Base-by-base conservation (phyloP, 2,888 invertebrate genomes). In the Papilio protenor region DNA sequence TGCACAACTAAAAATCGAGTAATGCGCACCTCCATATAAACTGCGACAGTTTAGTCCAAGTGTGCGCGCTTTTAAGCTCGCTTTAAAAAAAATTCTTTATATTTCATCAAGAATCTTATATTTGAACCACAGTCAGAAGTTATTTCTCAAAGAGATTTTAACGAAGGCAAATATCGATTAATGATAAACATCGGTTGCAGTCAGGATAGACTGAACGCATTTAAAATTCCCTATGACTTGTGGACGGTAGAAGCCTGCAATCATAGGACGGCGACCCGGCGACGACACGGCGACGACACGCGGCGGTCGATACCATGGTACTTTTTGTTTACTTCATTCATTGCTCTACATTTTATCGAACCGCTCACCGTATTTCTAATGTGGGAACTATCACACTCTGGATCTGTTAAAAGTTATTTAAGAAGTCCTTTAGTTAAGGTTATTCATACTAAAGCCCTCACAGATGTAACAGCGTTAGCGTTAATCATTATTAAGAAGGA, bases 181-280 rank as follows among this genome's bases (percentile, higher is more conserved):
- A 73, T 59, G 69, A 70, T 69, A 59, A 70, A 74, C 40, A 74
- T 77, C 52, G 27, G 61, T 10, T 74, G 33, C 61, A 75, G 74
- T 75, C n/a, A 12, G 69, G 23, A 57, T 40, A 77, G 61, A 14
- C 70, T 12, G 40, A n/a, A 23, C 52, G 47, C 78, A 78, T 78
- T 78, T 64, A 64, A 64, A 75, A 78, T 78, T 78, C 78, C 45
- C 75, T 75, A 78, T 78, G 64, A 75, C 52, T 64, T 45, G 47
- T 64, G 75, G 59, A 72, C 66, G 77, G 33, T 49, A 47, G 71
- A 74, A 75, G 64, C 55, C 78, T 78, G 75, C 74, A 78, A 78
- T 78, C 75, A 78, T 78, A 75, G 78, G 75, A 33, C 78, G 55
- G 64, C 71, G 78, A 70, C 78, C 75, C 71, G 71, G 4, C 59